Evolutionary conservation across 2,113 vertebrate genomes (phyloP).

Genomic region (Psittacula cyanocephala): DNA sequence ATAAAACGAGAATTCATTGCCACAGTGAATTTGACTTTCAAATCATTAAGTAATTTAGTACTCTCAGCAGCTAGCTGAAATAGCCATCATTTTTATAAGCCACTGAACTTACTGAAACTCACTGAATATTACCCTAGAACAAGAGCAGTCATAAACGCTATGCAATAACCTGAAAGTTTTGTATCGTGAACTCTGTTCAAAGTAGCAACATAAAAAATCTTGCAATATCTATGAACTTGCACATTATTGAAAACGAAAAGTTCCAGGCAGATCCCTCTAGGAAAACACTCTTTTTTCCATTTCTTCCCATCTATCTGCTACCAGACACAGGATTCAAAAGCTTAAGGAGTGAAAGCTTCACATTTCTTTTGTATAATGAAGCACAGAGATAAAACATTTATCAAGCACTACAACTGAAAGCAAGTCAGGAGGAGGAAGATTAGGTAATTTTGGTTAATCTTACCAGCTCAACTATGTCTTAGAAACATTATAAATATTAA

Average conservation of each 20-base stretch:
- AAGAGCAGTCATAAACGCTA: not conserved
- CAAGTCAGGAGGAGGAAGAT: not conserved
- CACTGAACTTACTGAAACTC: not conserved
- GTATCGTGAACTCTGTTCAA: not conserved
- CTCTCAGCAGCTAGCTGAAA: not conserved
- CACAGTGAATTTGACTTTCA: not conserved
- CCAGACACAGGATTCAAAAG: not conserved
- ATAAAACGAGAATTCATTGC: not conserved
- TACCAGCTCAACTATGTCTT: not conserved
- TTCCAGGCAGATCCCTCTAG: not conserved
- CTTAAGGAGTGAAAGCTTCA: not conserved
- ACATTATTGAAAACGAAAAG: not conserved
- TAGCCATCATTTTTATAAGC: not conserved
- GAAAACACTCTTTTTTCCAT: not conserved
- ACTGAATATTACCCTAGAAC: not conserved
- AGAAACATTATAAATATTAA: slow-evolving; percentile 33
- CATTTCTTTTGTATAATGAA: not conserved
- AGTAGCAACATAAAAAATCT: not conserved
- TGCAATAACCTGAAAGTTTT: not conserved
- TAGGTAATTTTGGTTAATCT: slow-evolving; percentile 31
- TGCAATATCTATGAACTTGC: not conserved
- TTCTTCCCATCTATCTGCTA: not conserved
- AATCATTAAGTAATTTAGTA: not conserved
- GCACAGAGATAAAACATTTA: not conserved
- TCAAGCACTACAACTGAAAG: not conserved